Percentiles rank a stretch among this genome's conserved stretches.
Evolutionary conservation across 2,888 invertebrate genomes (phyloP).

Genomic region (Lamellibrachia satsuma): DNA sequence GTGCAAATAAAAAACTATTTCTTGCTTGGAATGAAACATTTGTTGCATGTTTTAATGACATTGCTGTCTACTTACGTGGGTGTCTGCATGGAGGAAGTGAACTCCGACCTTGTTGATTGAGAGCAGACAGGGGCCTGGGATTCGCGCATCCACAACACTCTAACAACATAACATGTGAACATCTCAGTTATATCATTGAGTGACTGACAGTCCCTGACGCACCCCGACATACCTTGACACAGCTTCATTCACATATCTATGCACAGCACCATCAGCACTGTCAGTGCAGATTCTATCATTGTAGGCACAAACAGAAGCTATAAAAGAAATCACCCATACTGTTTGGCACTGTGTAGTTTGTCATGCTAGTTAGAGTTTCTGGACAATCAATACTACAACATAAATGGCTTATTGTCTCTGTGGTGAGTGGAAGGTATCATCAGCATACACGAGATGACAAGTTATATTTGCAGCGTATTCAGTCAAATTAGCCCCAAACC

Average conservation of each 20-base stretch:
- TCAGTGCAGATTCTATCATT: neutral
- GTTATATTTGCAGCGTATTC: neutral
- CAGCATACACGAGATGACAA: neutral
- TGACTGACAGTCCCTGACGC: neutral
- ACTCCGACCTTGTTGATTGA: slow-evolving; percentile 93
- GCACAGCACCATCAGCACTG: neutral
- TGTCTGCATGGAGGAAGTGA: slow-evolving; percentile 89
- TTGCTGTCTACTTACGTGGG: slow-evolving; percentile 74
- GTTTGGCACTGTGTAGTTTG: too few species aligned
- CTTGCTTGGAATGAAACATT: slow-evolving; percentile 19
- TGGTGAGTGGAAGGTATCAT: neutral
- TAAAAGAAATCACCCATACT: too few species aligned
- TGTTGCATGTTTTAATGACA: neutral
- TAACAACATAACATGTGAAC: slow-evolving; percentile 36
- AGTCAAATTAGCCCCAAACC: neutral
- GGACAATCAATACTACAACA: too few species aligned
- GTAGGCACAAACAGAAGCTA: too few species aligned
- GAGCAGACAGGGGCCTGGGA: slow-evolving; percentile 87
- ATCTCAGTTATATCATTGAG: neutral
- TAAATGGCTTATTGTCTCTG: too few species aligned
- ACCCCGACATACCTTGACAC: neutral
- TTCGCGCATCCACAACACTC: slow-evolving; percentile 69
- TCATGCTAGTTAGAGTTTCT: too few species aligned
- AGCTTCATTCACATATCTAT: neutral
- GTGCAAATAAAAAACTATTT: neutral